A percentile compares a stretch with the other conserved stretches of the same genome.
Evolutionary conservation across 1,140 invertebrate species (phyloP).

Genomic region (Glossosoma conforme): DNA sequence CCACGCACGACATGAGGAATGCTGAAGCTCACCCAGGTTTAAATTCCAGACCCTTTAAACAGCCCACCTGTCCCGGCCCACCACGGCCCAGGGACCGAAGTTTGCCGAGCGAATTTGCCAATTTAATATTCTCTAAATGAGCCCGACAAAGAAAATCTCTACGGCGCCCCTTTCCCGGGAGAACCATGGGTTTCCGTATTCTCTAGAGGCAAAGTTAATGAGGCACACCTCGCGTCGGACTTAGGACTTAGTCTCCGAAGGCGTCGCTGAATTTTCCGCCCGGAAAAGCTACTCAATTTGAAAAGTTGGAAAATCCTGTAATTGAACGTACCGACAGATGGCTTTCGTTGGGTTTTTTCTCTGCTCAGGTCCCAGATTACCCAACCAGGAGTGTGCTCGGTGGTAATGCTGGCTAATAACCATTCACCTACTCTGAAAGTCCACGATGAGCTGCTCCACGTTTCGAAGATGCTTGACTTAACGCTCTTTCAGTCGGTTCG

Average conservation of each 20-base stretch:
- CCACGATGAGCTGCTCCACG: too few species aligned
- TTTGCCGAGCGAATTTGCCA: neutral
- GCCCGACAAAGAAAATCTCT: constrained; percentile 1
- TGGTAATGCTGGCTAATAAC: constrained; percentile 25
- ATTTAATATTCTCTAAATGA: constrained; percentile 8
- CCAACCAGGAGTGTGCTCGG: constrained; percentile 16
- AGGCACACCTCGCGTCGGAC: constrained; percentile 2
- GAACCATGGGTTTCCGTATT: too few species aligned
- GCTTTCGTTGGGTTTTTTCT: constrained; percentile 21
- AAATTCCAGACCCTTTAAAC: too few species aligned
- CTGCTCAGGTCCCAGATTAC: constrained; percentile 17
- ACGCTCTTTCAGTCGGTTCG: too few species aligned
- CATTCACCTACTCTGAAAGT: constrained; percentile 11
- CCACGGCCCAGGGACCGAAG: neutral
- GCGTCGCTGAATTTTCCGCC: neutral
- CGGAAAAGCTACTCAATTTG: constrained; percentile 20
- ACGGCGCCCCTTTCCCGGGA: neutral
- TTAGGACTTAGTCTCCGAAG: neutral
- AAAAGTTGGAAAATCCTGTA: constrained; percentile 30
- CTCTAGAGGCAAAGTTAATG: constrained; percentile 5
- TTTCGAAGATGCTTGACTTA: too few species aligned
- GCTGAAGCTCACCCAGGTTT: too few species aligned
- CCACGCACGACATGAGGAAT: too few species aligned
- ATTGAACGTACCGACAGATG: constrained; percentile 29
- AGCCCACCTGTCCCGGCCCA: neutral